Percentiles rank a stretch among this genome's conserved stretches.
Conservation (phyloP, 2,888 invertebrate genomes). For the Elmis aenea region DNA sequence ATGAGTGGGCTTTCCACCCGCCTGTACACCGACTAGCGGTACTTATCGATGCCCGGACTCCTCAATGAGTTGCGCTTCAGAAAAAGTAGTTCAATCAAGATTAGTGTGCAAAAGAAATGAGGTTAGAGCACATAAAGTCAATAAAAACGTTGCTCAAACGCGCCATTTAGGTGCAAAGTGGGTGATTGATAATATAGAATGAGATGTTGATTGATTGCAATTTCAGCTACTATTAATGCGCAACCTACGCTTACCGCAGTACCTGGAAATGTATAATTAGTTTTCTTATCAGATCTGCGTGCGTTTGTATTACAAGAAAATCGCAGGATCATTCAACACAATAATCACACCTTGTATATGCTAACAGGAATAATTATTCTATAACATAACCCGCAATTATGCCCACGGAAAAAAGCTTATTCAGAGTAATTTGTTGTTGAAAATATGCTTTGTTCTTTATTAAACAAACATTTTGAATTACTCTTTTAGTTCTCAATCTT, state of each 20-base stretch:
- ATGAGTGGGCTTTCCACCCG: slow-evolving; percentile 7
- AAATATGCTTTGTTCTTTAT: too few relatives aligned
- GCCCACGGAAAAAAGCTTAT: too few relatives aligned
- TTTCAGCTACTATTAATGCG: slow-evolving; percentile 2
- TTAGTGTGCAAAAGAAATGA: slow-evolving; percentile 28
- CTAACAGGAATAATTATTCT: too few relatives aligned
- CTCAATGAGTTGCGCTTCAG: slow-evolving; percentile 19
- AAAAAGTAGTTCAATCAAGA: slow-evolving; percentile 33
- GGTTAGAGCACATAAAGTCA: slow-evolving; percentile 28
- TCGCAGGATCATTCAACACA: too few relatives aligned
- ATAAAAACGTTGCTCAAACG: slow-evolving; percentile 25
- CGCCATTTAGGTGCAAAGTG: slow-evolving; percentile 29
- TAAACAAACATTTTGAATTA: too few relatives aligned
- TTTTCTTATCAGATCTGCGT: slow-evolving; percentile 5
- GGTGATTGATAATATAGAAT: slow-evolving; percentile 31
- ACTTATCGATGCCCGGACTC: slow-evolving; percentile 11
- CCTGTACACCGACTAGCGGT: slow-evolving; percentile 11
- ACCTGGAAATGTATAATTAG: slow-evolving; percentile 13
- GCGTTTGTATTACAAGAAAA: too few relatives aligned
- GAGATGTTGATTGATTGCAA: slow-evolving; percentile 30
- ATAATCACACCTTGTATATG: too few relatives aligned
- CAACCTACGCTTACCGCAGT: slow-evolving; percentile 5
- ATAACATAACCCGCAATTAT: too few relatives aligned
- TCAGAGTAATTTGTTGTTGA: too few relatives aligned
- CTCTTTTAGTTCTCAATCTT: too few relatives aligned